phyloP scores from a whole-genome alignment of 2,888 invertebrate genomes.

The Sericinus montela region DNA sequence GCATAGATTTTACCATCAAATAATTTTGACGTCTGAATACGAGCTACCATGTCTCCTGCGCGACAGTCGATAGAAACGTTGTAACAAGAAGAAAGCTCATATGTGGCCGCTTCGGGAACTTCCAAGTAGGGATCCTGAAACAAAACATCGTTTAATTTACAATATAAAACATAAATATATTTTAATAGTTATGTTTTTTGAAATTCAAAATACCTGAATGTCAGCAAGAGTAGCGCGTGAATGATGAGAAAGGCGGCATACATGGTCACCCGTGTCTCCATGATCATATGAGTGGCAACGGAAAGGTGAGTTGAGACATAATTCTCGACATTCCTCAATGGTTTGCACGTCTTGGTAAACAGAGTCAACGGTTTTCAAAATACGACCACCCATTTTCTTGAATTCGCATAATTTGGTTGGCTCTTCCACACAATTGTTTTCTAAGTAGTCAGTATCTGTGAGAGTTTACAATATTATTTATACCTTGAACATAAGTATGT shows the following conservation, averaged over 20 bases:
- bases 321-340: constrained; percentile 91
- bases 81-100: constrained; percentile 95
- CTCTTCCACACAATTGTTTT: constrained; percentile 95
- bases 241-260: constrained; percentile 95
- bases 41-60: constrained; percentile 94
- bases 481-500: no score
- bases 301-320: constrained; percentile 93
- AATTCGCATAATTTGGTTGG: constrained; percentile 97
- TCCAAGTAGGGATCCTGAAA: constrained; percentile 90
- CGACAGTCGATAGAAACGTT: constrained; percentile 96
- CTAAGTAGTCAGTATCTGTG: constrained; percentile 87
- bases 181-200: background rate
- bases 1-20: constrained; percentile 97
- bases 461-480: constrained; percentile 3
- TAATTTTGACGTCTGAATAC: constrained; percentile 93
- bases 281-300: constrained; percentile 96
- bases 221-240: constrained; percentile 92
- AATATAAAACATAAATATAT: background rate
- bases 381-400: constrained; percentile 92
- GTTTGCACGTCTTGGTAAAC: constrained; percentile 94
- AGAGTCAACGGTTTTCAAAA: constrained; percentile 95
- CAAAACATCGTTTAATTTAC: background rate
- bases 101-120: constrained; percentile 94
- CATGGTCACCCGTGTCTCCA: constrained; percentile 95
- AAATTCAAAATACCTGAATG: constrained; percentile 81